Conservation (phyloP, 2,113 vertebrate species). For the Eidolon helvum region DNA sequence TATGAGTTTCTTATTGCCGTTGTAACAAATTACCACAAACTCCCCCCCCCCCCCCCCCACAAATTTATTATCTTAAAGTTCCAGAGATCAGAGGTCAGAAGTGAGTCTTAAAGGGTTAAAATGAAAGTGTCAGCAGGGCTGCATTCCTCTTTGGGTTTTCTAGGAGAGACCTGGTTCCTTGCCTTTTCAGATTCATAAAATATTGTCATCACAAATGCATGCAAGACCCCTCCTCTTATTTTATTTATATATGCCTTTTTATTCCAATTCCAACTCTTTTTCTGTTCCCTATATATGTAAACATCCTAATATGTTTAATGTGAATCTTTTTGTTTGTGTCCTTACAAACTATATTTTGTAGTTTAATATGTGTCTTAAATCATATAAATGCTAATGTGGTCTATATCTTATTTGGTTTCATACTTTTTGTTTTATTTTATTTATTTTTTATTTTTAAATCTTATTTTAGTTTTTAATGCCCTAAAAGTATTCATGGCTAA, state of each 20-base stretch:
- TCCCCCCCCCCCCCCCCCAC: too few species aligned
- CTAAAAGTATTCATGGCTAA: neutral
- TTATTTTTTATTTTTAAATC: neutral
- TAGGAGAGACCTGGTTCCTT: neutral
- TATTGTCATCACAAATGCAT: neutral
- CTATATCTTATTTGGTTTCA: neutral
- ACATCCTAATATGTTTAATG: neutral
- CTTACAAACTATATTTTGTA: neutral
- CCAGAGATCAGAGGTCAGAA: neutral
- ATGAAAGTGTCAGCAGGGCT: neutral
- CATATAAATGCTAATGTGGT: neutral
- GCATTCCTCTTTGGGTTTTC: neutral
- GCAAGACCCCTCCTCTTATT: neutral
- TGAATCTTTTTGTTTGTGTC: neutral
- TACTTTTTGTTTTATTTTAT: neutral
- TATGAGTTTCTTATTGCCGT: neutral
- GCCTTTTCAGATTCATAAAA: neutral
- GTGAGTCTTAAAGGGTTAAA: neutral
- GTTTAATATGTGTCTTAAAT: neutral
- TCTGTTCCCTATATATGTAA: neutral
- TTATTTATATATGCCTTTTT: neutral
- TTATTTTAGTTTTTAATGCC: slow-evolving; percentile 36
- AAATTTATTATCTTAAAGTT: neutral
- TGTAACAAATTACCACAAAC: neutral
- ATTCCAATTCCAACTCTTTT: neutral